Evolutionary conservation across 2,797 vertebrate species (phyloP).

Genomic region (Eidolon dupreanum): DNA sequence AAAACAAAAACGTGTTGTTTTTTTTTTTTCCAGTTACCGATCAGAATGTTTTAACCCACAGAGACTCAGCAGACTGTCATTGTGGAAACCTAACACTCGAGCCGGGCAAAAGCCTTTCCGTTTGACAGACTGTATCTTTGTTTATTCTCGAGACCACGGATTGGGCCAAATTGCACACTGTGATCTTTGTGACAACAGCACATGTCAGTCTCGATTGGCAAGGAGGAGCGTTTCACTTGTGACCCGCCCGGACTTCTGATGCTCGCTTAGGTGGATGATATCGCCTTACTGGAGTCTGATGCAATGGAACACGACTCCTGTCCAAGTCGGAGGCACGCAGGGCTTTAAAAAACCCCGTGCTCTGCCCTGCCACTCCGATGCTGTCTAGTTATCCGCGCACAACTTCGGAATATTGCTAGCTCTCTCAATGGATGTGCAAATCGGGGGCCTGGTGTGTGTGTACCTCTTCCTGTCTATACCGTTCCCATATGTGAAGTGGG

Average conservation of each 20-base stretch:
- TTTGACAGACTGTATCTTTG: slow-evolving; percentile 58
- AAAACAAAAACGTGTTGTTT: not conserved
- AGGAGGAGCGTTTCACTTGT: slow-evolving; percentile 63
- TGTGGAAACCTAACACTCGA: not conserved
- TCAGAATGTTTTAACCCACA: not conserved
- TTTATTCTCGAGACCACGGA: slow-evolving; percentile 56
- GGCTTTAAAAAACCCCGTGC: slow-evolving; percentile 40
- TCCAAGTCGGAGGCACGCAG: slow-evolving; percentile 59
- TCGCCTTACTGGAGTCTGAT: slow-evolving; percentile 68
- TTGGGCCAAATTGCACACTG: slow-evolving; percentile 59
- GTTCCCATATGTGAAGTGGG: not conserved
- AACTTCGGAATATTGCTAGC: not conserved
- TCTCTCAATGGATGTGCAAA: not conserved
- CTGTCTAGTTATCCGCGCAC: not conserved
- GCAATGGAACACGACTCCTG: slow-evolving; percentile 57
- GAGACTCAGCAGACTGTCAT: not conserved
- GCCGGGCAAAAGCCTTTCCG: not conserved
- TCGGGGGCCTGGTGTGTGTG: not conserved
- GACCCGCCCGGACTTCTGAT: slow-evolving; percentile 40
- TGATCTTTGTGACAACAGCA: slow-evolving; percentile 71
- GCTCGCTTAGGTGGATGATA: not conserved
- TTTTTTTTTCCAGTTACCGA: not conserved
- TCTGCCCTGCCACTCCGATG: not conserved
- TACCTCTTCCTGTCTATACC: not conserved
- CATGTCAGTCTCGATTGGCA: slow-evolving; percentile 72